Percentiles rank a stretch among this genome's conserved stretches.
Evolutionary conservation across 2,113 vertebrate genomes (phyloP).

Genomic region (Clinocottus analis): DNA sequence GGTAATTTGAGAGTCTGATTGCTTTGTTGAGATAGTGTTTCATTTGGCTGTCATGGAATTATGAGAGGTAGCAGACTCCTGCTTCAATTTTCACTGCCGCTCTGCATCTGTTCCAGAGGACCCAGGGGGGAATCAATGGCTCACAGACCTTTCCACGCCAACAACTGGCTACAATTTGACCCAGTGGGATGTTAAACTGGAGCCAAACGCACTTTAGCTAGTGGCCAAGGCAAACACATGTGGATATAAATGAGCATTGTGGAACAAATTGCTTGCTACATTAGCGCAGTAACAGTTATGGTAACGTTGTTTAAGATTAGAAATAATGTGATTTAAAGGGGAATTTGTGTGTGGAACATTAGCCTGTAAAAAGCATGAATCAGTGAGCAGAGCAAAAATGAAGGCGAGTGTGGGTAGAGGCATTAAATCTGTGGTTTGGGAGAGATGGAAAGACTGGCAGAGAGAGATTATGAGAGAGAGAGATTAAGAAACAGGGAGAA

Average conservation of each 20-base stretch:
- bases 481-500: slow-evolving; percentile 48
- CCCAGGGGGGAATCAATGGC: slow-evolving; percentile 54
- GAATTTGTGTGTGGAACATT: slow-evolving; percentile 22
- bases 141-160: slow-evolving; percentile 56
- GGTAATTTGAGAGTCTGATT: slow-evolving; percentile 77
- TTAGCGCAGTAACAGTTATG: background rate
- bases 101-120: slow-evolving; percentile 59
- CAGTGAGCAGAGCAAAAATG: background rate
- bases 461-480: slow-evolving; percentile 13
- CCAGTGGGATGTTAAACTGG: slow-evolving; percentile 64
- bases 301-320: slow-evolving; percentile 15
- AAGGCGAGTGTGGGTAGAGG: background rate
- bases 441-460: slow-evolving; percentile 6
- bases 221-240: slow-evolving; percentile 51
- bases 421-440: slow-evolving; percentile 12
- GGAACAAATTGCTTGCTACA: slow-evolving; percentile 17
- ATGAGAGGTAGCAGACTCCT: slow-evolving; percentile 59
- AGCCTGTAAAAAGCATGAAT: slow-evolving; percentile 29
- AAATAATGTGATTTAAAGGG: slow-evolving; percentile 34
- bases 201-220: slow-evolving; percentile 44
- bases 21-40: slow-evolving; percentile 74
- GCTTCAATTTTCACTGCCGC: slow-evolving; percentile 68
- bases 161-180: slow-evolving; percentile 64
- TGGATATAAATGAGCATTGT: slow-evolving; percentile 14
- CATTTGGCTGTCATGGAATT: slow-evolving; percentile 73